Base-by-base conservation (phyloP, 2,113 vertebrate genomes). In the Phaethornis superciliosus region DNA sequence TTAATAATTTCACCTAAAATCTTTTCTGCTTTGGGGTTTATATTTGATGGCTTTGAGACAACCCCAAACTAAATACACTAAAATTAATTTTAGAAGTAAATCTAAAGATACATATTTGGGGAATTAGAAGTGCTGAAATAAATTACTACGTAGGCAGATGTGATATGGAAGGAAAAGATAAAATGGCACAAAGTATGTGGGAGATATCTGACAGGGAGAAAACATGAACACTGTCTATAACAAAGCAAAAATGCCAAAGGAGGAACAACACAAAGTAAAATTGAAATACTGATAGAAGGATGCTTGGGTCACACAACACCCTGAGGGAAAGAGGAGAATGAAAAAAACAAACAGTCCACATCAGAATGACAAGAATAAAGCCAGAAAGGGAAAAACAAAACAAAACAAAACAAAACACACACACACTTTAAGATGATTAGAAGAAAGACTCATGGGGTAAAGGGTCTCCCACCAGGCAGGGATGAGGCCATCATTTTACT, bases 271-370 rank as follows among this genome's bases (percentile, higher is more conserved):
- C 28, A 76, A 83, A 79, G 27, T 65, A 91, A 93, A 85, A 88
- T 71, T 67, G 93, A 94, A 91, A 92, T 30, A 92, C 42, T 71
- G 79, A 67, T 69, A 70, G 56, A 87, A 76, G 65, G 76, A 76
- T 82, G 37, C 15, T 42, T 82, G 59, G 55, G 89, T 91, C 67
- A 88, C 30, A 65, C 55, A 82, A 79, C 12, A 82, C 67, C 67
- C 86, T 52, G 59, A 88, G 9, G 49, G 62, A 54, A 30, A 49
- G 17, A 63, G 7, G 9, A 91, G 35, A 42, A 30, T 46, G 37
- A 74, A 88, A 95, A 79, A 93, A 75, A 32, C 16, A 89, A 83
- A 44, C 58, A 62, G 71, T 46, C 5, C 12, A 5, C 35, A 15
- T 72, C 81, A 81, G 46, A 24, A 44, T 56, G 68, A 82, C 74